Conservation (phyloP, 1,140 invertebrate genomes). For the Eulimnadia texana region DNA sequence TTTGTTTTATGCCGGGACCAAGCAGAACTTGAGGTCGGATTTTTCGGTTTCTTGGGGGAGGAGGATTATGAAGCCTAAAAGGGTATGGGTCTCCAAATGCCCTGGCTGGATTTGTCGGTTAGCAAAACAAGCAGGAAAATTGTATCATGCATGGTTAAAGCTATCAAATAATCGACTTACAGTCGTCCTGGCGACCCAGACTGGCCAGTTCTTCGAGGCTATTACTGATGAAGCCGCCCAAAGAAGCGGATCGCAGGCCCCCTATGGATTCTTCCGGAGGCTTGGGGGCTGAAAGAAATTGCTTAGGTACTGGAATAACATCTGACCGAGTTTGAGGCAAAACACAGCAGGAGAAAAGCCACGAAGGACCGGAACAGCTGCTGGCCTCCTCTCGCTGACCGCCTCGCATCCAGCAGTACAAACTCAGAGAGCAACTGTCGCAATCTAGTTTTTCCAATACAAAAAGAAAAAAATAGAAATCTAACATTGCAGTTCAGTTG, state of each 20-base stretch:
- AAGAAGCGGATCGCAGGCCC: neutral
- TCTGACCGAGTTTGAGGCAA: slow-evolving; percentile 34
- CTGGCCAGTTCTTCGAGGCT: neutral
- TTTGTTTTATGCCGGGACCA: neutral
- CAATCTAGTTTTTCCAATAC: slow-evolving; percentile 3
- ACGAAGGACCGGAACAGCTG: slow-evolving; percentile 12
- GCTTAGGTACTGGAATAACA: neutral
- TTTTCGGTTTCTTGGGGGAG: neutral
- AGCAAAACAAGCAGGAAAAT: no score
- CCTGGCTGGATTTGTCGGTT: neutral
- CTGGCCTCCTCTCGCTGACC: slow-evolving; percentile 17
- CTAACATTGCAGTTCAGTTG: neutral
- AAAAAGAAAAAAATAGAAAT: neutral
- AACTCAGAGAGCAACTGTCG: slow-evolving; percentile 20
- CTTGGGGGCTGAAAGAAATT: neutral
- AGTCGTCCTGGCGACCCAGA: neutral
- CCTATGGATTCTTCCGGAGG: neutral
- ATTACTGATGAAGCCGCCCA: neutral
- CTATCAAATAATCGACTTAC: no score
- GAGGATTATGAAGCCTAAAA: neutral
- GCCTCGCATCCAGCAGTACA: slow-evolving; percentile 23
- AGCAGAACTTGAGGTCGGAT: neutral
- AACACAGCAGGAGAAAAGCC: slow-evolving; percentile 36
- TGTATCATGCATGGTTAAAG: no score
- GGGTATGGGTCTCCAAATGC: neutral